Evolutionary conservation across 2,113 vertebrate genomes (phyloP).

Genomic region (Lepisosteus osseus): DNA sequence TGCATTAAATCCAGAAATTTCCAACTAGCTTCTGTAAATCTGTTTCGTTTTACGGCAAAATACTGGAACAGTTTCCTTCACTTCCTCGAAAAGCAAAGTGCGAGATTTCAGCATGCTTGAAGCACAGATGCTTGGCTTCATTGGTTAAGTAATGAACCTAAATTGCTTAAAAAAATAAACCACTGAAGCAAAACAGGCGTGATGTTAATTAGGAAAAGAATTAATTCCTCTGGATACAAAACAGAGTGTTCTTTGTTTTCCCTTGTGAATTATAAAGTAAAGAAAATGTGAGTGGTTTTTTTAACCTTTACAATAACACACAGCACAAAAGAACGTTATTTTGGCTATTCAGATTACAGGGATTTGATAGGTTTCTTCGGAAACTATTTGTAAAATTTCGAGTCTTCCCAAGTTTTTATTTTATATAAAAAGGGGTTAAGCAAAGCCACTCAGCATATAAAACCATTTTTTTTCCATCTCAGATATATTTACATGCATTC

Average conservation of each 20-base stretch:
- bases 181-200: slow-evolving; percentile 27
- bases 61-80: neutral
- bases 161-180: slow-evolving; percentile 55
- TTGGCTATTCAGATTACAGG: no score
- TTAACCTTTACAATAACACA: neutral
- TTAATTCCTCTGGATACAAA: slow-evolving; percentile 49
- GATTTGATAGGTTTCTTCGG: no score
- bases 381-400: no score
- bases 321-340: neutral
- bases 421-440: no score
- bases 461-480: no score
- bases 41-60: no score
- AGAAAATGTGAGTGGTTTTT: neutral
- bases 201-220: slow-evolving; percentile 35
- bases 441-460: no score
- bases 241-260: slow-evolving; percentile 45
- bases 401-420: no score
- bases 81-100: slow-evolving; percentile 44
- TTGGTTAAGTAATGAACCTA: slow-evolving; percentile 49
- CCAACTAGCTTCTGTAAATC: no score
- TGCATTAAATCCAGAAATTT: no score
- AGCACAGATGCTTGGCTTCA: slow-evolving; percentile 32
- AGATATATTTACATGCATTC: no score
- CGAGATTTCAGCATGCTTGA: slow-evolving; percentile 32
- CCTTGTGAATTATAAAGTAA: slow-evolving; percentile 18